Evolutionary conservation across 2,797 vertebrate species (phyloP).

Genomic region (Caiman crocodilus): DNA sequence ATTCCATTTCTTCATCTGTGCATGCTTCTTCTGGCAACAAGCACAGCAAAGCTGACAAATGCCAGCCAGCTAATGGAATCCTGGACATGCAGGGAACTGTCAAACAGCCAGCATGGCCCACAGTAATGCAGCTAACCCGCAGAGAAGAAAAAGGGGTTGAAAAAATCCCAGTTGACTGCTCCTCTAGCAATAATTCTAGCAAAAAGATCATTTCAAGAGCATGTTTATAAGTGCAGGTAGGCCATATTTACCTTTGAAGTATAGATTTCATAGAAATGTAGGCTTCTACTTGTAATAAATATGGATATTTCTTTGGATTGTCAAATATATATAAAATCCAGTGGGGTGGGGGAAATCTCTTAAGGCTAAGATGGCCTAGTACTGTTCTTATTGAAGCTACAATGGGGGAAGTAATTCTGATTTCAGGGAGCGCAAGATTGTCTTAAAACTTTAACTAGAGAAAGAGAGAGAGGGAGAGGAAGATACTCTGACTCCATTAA

Average conservation of each 20-base stretch:
- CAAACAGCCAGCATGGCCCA: background rate
- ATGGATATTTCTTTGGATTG: background rate
- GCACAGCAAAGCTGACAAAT: slow-evolving; percentile 43
- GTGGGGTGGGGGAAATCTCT: rapidly evolving
- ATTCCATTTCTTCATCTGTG: slow-evolving; percentile 81
- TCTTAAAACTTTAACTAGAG: background rate
- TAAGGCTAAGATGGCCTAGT: background rate
- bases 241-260: background rate
- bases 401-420: background rate
- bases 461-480: background rate
- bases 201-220: slow-evolving; percentile 84
- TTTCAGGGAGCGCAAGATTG: rapidly evolving
- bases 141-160: slow-evolving; percentile 10
- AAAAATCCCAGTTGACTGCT: background rate
- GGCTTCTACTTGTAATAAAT: rapidly evolving
- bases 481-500: background rate
- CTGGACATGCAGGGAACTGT: slow-evolving; percentile 37
- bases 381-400: background rate
- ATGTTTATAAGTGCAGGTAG: slow-evolving; percentile 86
- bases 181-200: slow-evolving; percentile 50
- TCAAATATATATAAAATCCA: background rate
- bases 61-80: slow-evolving; percentile 48
- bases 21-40: slow-evolving; percentile 68
- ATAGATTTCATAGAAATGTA: rapidly evolving
- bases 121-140: slow-evolving; percentile 25